Percentiles rank a stretch among this genome's conserved stretches.
Evolutionary conservation across 92 coral and sea anemone species (phyloP).

Genomic region (Parazoanthus darwini): DNA sequence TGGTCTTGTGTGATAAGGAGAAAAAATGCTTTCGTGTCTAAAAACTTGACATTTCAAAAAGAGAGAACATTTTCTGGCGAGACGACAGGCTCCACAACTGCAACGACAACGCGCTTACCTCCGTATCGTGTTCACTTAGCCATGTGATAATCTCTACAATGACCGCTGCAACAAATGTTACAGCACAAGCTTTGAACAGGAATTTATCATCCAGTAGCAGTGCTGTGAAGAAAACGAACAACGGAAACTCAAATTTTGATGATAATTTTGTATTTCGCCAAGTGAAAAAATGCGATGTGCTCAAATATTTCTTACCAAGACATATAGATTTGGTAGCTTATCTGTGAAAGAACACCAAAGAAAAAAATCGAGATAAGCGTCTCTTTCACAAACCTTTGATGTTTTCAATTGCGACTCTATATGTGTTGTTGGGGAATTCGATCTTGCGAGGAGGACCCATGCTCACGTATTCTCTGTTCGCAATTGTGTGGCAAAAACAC

Average conservation of each 20-base stretch:
- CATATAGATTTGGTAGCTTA: too few relatives aligned
- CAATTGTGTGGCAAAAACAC: too few relatives aligned
- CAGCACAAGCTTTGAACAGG: too few relatives aligned
- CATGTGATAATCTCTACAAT: slow-evolving; percentile 4
- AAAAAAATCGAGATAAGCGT: background rate
- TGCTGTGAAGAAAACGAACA: too few relatives aligned
- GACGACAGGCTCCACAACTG: background rate
- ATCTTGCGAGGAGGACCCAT: too few relatives aligned
- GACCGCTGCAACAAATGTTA: background rate
- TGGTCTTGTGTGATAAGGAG: too few relatives aligned
- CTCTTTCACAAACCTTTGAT: background rate
- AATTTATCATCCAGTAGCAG: background rate
- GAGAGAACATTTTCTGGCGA: background rate
- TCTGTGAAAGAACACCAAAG: background rate
- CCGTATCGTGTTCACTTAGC: background rate
- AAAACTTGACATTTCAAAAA: too few relatives aligned
- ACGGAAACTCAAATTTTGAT: too few relatives aligned
- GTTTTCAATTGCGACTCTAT: background rate
- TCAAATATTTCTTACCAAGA: background rate
- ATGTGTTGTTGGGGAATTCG: background rate
- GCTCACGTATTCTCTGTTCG: too few relatives aligned
- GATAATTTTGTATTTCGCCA: too few relatives aligned
- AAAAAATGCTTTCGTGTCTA: too few relatives aligned
- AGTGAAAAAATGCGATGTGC: too few relatives aligned
- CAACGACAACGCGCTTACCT: background rate